Conservation (phyloP, 2,888 invertebrate species). For the Craniophora ligustri region DNA sequence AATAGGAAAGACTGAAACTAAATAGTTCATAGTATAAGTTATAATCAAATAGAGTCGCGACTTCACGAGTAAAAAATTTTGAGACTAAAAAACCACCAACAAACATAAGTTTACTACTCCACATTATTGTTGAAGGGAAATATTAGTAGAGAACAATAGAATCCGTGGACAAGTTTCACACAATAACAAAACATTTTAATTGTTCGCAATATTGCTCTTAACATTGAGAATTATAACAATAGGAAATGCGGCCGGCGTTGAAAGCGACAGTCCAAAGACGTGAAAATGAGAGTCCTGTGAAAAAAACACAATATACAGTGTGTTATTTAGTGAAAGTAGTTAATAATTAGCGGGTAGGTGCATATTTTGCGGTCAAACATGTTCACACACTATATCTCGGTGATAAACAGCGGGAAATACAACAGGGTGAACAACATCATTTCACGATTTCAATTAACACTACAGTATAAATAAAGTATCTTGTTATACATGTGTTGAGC, state of each 20-base stretch:
- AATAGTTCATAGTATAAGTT: no score
- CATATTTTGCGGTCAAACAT: conserved; percentile 43
- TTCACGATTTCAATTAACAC: conserved; percentile 10
- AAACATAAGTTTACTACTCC: conserved; percentile 31
- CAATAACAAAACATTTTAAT: conserved; percentile 48
- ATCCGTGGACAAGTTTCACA: conserved; percentile 45
- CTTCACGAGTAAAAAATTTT: conserved; percentile 37
- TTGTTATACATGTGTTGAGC: background rate
- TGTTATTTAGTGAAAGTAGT: conserved; percentile 52
- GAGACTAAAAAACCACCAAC: conserved; percentile 30
- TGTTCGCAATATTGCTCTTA: conserved; percentile 35
- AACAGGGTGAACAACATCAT: conserved; percentile 4
- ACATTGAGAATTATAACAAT: conserved; percentile 41
- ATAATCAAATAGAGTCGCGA: conserved; percentile 31
- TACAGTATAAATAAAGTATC: no score
- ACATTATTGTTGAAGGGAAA: conserved; percentile 37
- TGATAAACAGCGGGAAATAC: conserved; percentile 10
- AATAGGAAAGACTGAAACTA: no score
- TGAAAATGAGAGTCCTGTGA: conserved; percentile 57
- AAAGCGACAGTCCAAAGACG: conserved; percentile 37
- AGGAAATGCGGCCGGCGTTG: conserved; percentile 48
- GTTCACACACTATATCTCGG: conserved; percentile 36
- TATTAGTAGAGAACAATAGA: conserved; percentile 33
- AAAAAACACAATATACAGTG: conserved; percentile 49
- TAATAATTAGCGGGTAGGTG: conserved; percentile 46